phyloP scores from a whole-genome alignment of 2,797 vertebrate species.

The Vireo griseus region DNA sequence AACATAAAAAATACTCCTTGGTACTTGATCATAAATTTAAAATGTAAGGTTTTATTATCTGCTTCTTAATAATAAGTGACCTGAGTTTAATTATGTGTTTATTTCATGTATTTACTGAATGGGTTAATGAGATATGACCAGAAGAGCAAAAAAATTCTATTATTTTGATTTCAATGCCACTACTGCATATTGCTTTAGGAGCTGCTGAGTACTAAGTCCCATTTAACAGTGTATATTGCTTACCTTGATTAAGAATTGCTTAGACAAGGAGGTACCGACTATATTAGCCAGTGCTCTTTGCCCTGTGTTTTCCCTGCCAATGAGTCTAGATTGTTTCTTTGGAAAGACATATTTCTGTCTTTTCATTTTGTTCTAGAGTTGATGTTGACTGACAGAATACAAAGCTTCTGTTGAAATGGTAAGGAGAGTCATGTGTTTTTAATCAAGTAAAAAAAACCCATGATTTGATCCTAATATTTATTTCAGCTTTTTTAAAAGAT shows the following conservation, averaged over 20 bases:
- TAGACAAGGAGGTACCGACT: neutral
- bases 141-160: neutral
- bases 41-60: neutral
- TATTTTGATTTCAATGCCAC: neutral
- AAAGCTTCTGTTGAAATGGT: neutral
- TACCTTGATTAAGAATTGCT: neutral
- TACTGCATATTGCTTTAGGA: neutral
- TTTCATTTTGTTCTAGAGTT: neutral
- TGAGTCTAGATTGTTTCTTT: neutral
- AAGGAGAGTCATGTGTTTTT: neutral
- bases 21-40: neutral
- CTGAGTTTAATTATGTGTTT: neutral
- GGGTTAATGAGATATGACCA: neutral
- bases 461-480: constrained; percentile 1
- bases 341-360: neutral
- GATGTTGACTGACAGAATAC: neutral
- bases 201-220: neutral
- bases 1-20: neutral
- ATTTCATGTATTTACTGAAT: neutral
- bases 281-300: neutral
- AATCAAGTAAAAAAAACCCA: neutral
- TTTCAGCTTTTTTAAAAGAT: constrained; percentile 28
- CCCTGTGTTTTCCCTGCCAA: neutral
- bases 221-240: neutral
- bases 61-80: neutral